Evolutionary conservation across 2,888 invertebrate genomes (phyloP).

Genomic region (Aleiodes alternator): DNA sequence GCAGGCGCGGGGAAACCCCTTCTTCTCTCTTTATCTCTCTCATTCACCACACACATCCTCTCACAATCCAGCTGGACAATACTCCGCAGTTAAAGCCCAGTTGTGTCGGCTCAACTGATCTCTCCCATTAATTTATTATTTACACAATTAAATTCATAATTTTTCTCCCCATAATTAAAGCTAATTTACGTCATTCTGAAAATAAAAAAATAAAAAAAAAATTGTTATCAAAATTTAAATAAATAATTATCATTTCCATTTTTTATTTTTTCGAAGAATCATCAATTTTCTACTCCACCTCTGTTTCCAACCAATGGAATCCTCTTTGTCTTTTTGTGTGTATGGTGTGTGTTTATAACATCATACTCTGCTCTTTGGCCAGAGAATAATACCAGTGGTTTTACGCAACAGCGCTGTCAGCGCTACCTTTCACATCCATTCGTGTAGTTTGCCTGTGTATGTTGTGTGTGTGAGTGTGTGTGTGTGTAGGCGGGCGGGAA

Average conservation of each 20-base stretch:
- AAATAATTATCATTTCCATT: no score
- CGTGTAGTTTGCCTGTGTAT: neutral
- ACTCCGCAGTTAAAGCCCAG: conserved; percentile 20
- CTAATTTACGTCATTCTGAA: neutral
- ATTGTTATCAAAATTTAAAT: no score
- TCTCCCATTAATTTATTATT: neutral
- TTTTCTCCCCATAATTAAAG: neutral
- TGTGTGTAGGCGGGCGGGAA: neutral
- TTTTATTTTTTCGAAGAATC: no score
- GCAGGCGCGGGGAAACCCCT: conserved; percentile 21
- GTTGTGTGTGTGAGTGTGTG: neutral
- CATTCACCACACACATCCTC: neutral
- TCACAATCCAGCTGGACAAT: conserved; percentile 10
- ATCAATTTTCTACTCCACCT: no score
- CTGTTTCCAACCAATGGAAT: no score
- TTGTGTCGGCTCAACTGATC: conserved; percentile 6
- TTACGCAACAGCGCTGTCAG: conserved; percentile 9
- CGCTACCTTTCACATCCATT: no score
- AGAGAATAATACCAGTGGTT: neutral
- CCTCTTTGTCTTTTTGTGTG: no score
- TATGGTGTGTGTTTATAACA: neutral
- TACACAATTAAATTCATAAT: neutral
- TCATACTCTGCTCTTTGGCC: neutral
- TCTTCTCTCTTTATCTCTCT: neutral
- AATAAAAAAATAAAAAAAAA: no score